phyloP scores from a whole-genome alignment of 1,140 invertebrate genomes.

The Oscheius sp. region DNA sequence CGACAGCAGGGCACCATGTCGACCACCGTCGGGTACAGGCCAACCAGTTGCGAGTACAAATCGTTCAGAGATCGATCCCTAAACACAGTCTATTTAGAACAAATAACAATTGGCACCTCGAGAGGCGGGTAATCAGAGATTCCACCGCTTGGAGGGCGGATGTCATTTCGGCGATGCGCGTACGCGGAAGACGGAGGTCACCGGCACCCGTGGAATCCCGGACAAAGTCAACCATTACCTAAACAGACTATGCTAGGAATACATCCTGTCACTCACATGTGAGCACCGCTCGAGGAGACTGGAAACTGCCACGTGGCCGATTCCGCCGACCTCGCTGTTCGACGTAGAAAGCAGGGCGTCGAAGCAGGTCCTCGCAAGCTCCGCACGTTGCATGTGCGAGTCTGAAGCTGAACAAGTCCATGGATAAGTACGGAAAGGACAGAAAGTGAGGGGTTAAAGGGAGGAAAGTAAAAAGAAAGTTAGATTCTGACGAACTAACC shows the following conservation, averaged over 20 bases:
- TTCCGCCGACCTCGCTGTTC: neutral
- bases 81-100: conserved; percentile 1
- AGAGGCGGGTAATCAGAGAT: conserved; percentile 16
- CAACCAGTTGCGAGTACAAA: conserved; percentile 51
- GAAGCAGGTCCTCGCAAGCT: conserved; percentile 58
- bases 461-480: conserved; percentile 14
- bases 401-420: conserved; percentile 59
- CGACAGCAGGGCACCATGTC: conserved; percentile 52
- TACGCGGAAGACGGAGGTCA: conserved; percentile 26
- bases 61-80: conserved; percentile 31
- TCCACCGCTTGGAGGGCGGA: conserved; percentile 29
- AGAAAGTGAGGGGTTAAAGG: neutral
- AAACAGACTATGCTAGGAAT: neutral
- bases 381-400: conserved; percentile 52
- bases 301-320: conserved; percentile 26
- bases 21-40: conserved; percentile 47
- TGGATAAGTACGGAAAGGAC: neutral
- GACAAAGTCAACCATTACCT: conserved; percentile 20
- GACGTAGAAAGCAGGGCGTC: conserved; percentile 54
- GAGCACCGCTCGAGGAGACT: conserved; percentile 15
- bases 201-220: conserved; percentile 20
- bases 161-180: conserved; percentile 11
- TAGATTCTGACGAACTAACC: conserved; percentile 39
- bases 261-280: neutral
- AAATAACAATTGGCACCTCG: neutral